These are phyloP conservation scores for Graphium colonna DNA, from an alignment of 2,888 invertebrate species.

Conservation along the genomic window DNA sequence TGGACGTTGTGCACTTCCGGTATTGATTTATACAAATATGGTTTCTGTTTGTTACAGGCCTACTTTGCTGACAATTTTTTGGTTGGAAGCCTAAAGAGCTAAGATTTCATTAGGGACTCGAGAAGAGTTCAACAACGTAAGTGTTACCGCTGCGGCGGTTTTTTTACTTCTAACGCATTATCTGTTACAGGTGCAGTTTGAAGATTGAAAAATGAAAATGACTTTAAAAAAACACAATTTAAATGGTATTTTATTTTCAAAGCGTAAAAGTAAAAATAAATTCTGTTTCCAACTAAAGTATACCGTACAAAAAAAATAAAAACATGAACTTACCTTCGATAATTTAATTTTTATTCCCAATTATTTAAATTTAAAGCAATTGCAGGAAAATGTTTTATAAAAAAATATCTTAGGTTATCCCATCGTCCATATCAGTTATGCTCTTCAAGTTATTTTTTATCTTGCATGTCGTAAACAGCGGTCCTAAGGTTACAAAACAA, in stretches of 20 bases:
- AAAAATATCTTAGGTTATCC: not conserved
- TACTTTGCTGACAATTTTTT: constrained; percentile 59
- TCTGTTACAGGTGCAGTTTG: constrained; percentile 53
- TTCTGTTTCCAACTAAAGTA: not conserved
- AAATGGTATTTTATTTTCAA: not conserved
- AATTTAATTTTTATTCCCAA: not conserved
- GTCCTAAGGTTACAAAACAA: not conserved
- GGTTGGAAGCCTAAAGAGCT: constrained; percentile 69
- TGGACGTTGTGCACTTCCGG: not conserved
- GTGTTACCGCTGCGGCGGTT: constrained; percentile 46
- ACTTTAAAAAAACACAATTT: not conserved
- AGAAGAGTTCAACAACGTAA: constrained; percentile 76
- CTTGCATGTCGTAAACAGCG: constrained; percentile 19
- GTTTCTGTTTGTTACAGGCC: constrained; percentile 62
- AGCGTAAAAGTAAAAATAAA: not conserved
- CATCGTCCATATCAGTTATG: not conserved
- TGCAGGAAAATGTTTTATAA: too few relatives aligned
- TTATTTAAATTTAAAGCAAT: too few relatives aligned
- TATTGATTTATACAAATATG: not conserved
- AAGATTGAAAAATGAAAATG: constrained; percentile 11
- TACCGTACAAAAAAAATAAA: too few relatives aligned
- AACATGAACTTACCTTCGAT: too few relatives aligned
- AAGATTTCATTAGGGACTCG: constrained; percentile 75
- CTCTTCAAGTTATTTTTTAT: not conserved
- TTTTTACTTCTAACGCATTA: constrained; percentile 34